Base-by-base conservation (phyloP, 2,797 vertebrate species). In the Amblyraja radiata region DNA sequence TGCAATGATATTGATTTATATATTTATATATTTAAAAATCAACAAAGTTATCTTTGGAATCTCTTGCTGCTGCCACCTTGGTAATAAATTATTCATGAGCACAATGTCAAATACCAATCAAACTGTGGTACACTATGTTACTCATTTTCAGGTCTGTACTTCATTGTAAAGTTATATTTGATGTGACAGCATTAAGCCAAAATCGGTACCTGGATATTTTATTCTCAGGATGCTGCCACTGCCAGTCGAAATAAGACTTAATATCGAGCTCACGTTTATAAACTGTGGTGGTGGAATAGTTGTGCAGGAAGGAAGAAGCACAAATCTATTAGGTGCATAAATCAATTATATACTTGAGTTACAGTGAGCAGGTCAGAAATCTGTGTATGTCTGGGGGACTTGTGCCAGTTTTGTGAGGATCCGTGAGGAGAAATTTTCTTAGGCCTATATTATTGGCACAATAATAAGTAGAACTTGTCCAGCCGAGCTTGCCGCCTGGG, bases 51-150 rank as follows among this genome's bases (percentile, higher is more conserved):
- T 73, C 68, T 2, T 90, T 39, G 11, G 58, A 74, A 76, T 76
- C 71, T 71, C 90, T 76, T 90, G 18, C 16, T 86, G 11, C 83
- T 71, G 46, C 71, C 76, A 76, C 14, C 46, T 76, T 36, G 46
- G 13, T 76, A 92, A 92, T 92, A 54, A 76, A 76, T 92, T 25
- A 76, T 92, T 92, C 71, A 92, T 76, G 90, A 74, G 25, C 25
- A 58, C 68, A 54, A 92, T 54, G 71, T 74, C 36, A 76, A 76
- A 54, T 39, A 74, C 39, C 71, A 73, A 74, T 39, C 39, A 54
- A 25, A 92, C 46, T 46, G 39, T 16, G n/a, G 23, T 76, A 76
- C 28, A 76, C 36, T 25, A 13, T n/a, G 21, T n/a, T 76, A 54
- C 71, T 92, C 71, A 54, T 76, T 74, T 76, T 54, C 90, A 14